phyloP scores from a whole-genome alignment of 35 echinoderm and acorn worm species.

The Amphiura filiformis region DNA sequence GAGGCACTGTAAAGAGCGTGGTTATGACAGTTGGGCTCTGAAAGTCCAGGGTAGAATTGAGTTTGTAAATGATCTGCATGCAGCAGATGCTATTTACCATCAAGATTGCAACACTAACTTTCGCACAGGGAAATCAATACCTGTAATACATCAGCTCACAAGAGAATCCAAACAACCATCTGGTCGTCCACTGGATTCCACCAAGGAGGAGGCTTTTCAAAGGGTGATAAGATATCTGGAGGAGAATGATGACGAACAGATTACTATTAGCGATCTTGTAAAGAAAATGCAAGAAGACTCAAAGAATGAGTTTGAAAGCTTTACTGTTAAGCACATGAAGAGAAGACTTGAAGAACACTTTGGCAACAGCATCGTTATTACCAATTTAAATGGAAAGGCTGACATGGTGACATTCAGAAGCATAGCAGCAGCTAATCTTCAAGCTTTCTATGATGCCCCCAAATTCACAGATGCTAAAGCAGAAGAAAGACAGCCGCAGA shows the following conservation, averaged over 20 bases:
- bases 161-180: neutral
- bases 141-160: neutral
- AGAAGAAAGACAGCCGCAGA: constrained; percentile 36
- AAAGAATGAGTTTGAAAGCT: neutral
- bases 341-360: constrained; percentile 7
- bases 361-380: constrained; percentile 31
- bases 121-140: neutral
- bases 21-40: neutral
- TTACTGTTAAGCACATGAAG: constrained; percentile 35
- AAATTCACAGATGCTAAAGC: neutral
- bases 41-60: neutral
- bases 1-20: neutral
- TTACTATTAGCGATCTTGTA: constrained; percentile 50
- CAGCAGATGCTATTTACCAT: neutral
- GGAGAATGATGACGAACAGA: constrained; percentile 71
- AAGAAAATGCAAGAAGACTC: constrained; percentile 25
- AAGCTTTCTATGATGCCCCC: constrained; percentile 38
- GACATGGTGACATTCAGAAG: constrained; percentile 47
- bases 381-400: constrained; percentile 54
- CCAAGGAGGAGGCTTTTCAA: neutral
- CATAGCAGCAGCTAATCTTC: constrained; percentile 20
- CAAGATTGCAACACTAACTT: neutral
- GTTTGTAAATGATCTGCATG: neutral
- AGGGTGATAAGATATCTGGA: constrained; percentile 27
- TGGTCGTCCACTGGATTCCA: neutral